Evolutionary conservation across 2,797 vertebrate genomes (phyloP).

Genomic region (Cossypha niveicapilla): DNA sequence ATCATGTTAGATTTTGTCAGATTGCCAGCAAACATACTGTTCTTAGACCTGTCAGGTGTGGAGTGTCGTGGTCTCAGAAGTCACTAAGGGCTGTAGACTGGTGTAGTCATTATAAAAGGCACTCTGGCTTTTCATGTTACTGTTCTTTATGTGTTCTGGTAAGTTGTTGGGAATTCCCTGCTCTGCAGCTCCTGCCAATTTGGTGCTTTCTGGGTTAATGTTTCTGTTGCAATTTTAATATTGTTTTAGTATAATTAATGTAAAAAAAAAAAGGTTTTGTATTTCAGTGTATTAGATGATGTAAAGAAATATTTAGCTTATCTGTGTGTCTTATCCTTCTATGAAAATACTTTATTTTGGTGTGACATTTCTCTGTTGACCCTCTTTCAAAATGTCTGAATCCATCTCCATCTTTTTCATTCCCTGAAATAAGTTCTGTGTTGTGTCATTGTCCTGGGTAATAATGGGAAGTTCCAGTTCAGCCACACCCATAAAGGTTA

Average conservation of each 20-base stretch:
- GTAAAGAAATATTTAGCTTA: background rate
- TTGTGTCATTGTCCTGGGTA: background rate
- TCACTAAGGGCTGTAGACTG: background rate
- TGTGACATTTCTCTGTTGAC: fast-evolving
- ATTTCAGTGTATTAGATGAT: background rate
- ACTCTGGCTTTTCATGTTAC: background rate
- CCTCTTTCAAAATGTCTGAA: background rate
- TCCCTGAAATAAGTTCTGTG: background rate
- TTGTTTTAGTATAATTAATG: background rate
- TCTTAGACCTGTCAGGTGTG: background rate
- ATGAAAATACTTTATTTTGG: background rate
- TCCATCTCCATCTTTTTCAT: background rate
- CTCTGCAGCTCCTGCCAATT: background rate
- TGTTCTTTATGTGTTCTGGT: background rate
- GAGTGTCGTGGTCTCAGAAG: background rate
- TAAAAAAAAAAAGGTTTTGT: background rate
- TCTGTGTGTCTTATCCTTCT: background rate
- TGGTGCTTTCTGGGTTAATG: background rate
- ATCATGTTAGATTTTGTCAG: background rate
- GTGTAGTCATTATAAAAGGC: background rate
- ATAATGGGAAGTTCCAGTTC: background rate
- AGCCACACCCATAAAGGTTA: background rate
- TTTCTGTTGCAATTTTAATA: background rate
- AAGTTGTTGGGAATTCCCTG: background rate
- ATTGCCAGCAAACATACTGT: background rate